Percentiles rank a stretch among this genome's conserved stretches.
These are phyloP conservation scores for Lethrus apterus DNA, from an alignment of 1,140 invertebrate genomes.

Conservation along the genomic window DNA sequence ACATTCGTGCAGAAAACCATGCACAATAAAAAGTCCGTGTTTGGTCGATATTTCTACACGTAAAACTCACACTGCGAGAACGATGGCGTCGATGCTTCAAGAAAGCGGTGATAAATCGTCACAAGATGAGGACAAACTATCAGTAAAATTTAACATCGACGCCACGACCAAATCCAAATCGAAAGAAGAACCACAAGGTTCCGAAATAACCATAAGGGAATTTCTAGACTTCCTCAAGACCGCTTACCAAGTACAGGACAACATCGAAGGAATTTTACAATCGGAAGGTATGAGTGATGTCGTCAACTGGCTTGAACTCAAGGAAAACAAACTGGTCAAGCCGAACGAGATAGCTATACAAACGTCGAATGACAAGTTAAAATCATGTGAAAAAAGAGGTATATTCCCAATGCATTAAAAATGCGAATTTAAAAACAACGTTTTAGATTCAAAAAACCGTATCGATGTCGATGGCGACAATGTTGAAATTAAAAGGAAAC, in stretches of 20 bases:
- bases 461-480: slow-evolving; percentile 11
- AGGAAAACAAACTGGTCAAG: slow-evolving; percentile 38
- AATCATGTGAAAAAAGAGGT: slow-evolving; percentile 23
- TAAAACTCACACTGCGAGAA: too few relatives aligned
- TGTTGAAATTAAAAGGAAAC: slow-evolving; percentile 39
- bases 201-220: slow-evolving; percentile 56
- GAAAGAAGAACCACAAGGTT: slow-evolving; percentile 18
- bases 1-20: too few relatives aligned
- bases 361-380: slow-evolving; percentile 23
- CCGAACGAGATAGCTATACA: slow-evolving; percentile 37
- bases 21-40: too few relatives aligned
- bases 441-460: slow-evolving; percentile 17
- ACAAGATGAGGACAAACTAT: too few relatives aligned
- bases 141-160: too few relatives aligned
- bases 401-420: background rate
- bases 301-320: slow-evolving; percentile 57
- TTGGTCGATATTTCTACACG: too few relatives aligned
- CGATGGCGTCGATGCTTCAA: too few relatives aligned
- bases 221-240: slow-evolving; percentile 67
- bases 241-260: slow-evolving; percentile 59
- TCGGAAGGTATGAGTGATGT: slow-evolving; percentile 46
- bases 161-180: too few relatives aligned
- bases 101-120: too few relatives aligned
- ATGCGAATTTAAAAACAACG: slow-evolving; percentile 2
- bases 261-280: slow-evolving; percentile 51